phyloP scores from a whole-genome alignment of 2,797 vertebrate genomes.

The Spondyliosoma cantharus region DNA sequence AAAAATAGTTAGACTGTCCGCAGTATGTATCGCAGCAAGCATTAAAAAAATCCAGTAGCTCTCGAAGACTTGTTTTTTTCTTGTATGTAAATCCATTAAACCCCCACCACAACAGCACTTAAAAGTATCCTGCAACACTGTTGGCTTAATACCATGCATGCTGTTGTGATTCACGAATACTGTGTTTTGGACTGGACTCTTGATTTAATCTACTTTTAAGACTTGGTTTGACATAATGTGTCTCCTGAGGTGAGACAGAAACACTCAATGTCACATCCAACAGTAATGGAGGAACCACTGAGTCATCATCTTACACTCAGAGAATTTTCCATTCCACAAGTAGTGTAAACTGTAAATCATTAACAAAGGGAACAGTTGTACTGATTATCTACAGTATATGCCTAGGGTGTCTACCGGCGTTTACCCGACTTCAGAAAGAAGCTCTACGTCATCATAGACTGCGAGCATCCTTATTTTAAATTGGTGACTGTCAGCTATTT shows the following conservation, averaged over 20 bases:
- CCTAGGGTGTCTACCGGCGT: conserved; percentile 3
- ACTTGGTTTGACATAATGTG: conserved; percentile 6
- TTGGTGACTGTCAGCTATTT: background rate
- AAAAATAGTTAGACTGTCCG: background rate
- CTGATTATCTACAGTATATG: conserved; percentile 29
- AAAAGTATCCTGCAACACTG: background rate
- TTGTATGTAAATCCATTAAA: background rate
- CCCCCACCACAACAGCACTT: too few species aligned
- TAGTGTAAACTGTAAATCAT: conserved; percentile 58
- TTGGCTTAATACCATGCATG: background rate
- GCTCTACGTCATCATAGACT: background rate
- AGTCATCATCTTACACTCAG: conserved; percentile 49
- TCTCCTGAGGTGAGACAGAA: background rate
- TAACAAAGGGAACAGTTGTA: conserved; percentile 42
- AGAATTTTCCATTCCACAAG: conserved; percentile 43
- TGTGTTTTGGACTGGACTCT: conserved; percentile 1
- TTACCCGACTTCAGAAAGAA: background rate
- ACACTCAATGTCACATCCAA: conserved; percentile 17
- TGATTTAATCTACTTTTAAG: background rate
- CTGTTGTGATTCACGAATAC: background rate
- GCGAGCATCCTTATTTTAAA: background rate
- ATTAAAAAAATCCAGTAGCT: background rate
- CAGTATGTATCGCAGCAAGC: background rate
- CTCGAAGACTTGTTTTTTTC: background rate
- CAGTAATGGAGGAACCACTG: conserved; percentile 21